Conservation (phyloP, 2,888 invertebrate genomes). For the Tachystola acroxantha region DNA sequence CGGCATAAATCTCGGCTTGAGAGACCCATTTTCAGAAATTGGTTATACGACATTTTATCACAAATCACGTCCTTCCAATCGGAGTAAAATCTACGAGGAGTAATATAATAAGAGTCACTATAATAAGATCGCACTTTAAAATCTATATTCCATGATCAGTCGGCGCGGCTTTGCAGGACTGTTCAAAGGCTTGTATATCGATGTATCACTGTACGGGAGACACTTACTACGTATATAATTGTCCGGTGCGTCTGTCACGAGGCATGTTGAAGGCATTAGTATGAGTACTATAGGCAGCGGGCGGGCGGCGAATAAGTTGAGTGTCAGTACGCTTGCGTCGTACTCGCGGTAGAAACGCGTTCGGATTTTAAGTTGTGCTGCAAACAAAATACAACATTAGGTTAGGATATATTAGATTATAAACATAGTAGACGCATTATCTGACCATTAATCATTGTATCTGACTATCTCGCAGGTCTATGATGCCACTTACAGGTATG, state of each 20-base stretch:
- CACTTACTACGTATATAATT: slow-evolving; percentile 8
- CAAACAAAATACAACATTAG: slow-evolving; percentile 23
- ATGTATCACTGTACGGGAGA: slow-evolving; percentile 23
- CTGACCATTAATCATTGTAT: no score
- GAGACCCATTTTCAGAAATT: no score
- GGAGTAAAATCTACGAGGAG: no score
- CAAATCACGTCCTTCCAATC: no score
- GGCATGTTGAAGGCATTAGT: slow-evolving; percentile 25
- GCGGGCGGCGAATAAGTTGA: slow-evolving; percentile 48
- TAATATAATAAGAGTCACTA: background rate
- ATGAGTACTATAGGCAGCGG: slow-evolving; percentile 53
- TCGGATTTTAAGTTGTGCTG: slow-evolving; percentile 68
- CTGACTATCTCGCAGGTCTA: no score
- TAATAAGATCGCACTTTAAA: slow-evolving; percentile 14
- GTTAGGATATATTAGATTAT: no score
- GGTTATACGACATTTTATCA: no score
- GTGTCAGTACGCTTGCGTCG: slow-evolving; percentile 75
- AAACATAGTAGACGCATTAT: no score
- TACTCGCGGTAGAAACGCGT: slow-evolving; percentile 62
- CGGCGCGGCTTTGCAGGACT: slow-evolving; percentile 42
- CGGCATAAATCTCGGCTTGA: no score
- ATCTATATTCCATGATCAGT: slow-evolving; percentile 32
- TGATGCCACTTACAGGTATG: no score
- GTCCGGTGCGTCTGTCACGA: slow-evolving; percentile 22
- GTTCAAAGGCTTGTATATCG: slow-evolving; percentile 12